Percentiles rank a stretch among this genome's conserved stretches.
These are phyloP conservation scores for Nematolebias whitei DNA, from an alignment of 2,113 vertebrate species.

Conservation along the genomic window DNA sequence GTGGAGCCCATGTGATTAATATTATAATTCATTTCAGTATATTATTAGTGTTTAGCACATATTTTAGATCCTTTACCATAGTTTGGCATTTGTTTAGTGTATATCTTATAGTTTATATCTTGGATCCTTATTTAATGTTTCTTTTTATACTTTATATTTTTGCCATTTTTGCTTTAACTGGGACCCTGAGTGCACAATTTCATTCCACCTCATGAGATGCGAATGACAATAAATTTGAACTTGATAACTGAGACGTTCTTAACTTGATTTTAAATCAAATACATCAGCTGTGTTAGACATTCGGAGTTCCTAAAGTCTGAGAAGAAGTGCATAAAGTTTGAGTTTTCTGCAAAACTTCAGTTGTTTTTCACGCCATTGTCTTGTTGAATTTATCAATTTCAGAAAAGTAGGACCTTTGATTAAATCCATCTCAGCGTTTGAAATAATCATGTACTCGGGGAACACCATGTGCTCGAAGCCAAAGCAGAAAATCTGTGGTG, in stretches of 20 bases:
- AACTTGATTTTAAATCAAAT: too few species aligned
- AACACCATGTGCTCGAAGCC: constrained; percentile 24
- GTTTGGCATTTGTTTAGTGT: too few species aligned
- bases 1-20: background rate
- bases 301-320: background rate
- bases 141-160: too few species aligned
- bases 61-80: too few species aligned
- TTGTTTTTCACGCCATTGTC: background rate
- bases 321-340: background rate
- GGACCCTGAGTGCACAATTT: too few species aligned
- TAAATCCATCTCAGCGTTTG: background rate
- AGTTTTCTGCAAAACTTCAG: constrained; percentile 3
- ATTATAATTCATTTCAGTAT: too few species aligned
- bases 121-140: too few species aligned
- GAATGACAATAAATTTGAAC: background rate
- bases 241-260: too few species aligned
- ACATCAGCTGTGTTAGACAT: background rate
- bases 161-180: too few species aligned
- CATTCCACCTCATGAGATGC: too few species aligned
- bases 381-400: constrained; percentile 32
- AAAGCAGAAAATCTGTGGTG: background rate
- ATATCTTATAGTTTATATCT: too few species aligned
- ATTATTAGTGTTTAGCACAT: too few species aligned
- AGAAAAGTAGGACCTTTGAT: constrained; percentile 19
- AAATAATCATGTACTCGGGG: constrained; percentile 4